Conservation (phyloP, 1,140 invertebrate genomes). For the Drosophila sp. region DNA sequence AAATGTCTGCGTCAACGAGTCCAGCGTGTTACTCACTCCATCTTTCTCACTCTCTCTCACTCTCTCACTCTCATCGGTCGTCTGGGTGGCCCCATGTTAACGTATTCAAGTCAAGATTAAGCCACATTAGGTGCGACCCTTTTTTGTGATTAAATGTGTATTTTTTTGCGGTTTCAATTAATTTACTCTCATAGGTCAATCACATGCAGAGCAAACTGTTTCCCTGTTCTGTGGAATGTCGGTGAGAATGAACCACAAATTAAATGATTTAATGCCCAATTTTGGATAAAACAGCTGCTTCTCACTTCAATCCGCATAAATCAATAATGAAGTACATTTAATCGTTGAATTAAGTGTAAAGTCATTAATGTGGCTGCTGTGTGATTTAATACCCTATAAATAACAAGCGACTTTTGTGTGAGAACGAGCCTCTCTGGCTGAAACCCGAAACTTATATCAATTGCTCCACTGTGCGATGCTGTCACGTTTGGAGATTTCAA, state of each 20-base stretch:
- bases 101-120: conserved; percentile 2
- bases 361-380: conserved; percentile 12
- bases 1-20: conserved; percentile 42
- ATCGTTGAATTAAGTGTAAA: conserved; percentile 19
- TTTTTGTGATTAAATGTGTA: conserved; percentile 15
- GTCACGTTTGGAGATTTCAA: conserved; percentile 24
- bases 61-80: not conserved
- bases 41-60: too few species aligned
- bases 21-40: conserved; percentile 25
- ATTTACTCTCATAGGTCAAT: conserved; percentile 12
- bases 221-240: conserved; percentile 1
- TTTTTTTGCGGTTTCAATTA: conserved; percentile 23
- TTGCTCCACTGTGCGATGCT: conserved; percentile 49
- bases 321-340: conserved; percentile 5
- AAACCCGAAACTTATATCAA: conserved; percentile 1
- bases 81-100: conserved; percentile 19
- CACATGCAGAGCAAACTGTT: not conserved
- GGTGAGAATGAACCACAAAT: not conserved
- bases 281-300: not conserved
- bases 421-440: conserved; percentile 18
- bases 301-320: conserved; percentile 2
- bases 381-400: conserved; percentile 16
- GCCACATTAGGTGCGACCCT: conserved; percentile 10
- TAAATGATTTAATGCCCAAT: not conserved
- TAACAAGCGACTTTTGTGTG: conserved; percentile 1